Base-by-base conservation (phyloP, 2,888 invertebrate genomes). In the Sepiola atlantica region DNA sequence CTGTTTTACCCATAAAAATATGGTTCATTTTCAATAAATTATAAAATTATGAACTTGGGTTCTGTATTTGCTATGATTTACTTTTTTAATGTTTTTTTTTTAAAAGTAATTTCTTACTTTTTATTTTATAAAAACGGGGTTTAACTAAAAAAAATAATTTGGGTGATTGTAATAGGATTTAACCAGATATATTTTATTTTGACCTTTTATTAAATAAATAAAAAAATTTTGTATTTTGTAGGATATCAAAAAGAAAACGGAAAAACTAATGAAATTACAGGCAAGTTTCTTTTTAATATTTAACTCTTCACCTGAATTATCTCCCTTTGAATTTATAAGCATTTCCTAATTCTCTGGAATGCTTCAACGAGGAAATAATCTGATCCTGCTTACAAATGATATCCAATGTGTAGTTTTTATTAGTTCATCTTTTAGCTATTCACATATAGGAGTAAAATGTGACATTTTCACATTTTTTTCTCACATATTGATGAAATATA, bases 221-320 rank as follows among this genome's bases (percentile, higher is more conserved):
- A 55, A 35, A 28, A 14, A 55, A 54, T 45, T 2, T 91, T 55
- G 95, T 92, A 91, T 94, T 95, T 95, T 95, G 0, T 95, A 97
- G 96, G 97, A 97, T 95, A 97, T 97, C 93, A 95, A 96, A 93
- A 96, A 96, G 95, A 97, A 97, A 94, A 96, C 96, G 95, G 97
- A 97, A 94, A 95, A 96, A 95, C 95, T 97, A 32, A 96, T 96
- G 92, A 96, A 97, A 95, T 96, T 97, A 95, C 96, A 96, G 96
- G 96, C 96, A 95, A 95, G 93, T 93, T 92, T 92, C 28, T 35
- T 92, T 54, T 35, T 35, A 24, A 45, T 92, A 4, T 92, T 91
- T 91, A n/a, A 35, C 12, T 91, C 32, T 91, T 91, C 24, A 24
- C 2, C 28, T 6, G 35, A 54, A 18, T 91, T 24, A n/a, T 16